Evolutionary conservation across 2,113 vertebrate species (phyloP), one percentile per base, ranked within the genome.

Genomic region (Vidua chalybeata): DNA sequence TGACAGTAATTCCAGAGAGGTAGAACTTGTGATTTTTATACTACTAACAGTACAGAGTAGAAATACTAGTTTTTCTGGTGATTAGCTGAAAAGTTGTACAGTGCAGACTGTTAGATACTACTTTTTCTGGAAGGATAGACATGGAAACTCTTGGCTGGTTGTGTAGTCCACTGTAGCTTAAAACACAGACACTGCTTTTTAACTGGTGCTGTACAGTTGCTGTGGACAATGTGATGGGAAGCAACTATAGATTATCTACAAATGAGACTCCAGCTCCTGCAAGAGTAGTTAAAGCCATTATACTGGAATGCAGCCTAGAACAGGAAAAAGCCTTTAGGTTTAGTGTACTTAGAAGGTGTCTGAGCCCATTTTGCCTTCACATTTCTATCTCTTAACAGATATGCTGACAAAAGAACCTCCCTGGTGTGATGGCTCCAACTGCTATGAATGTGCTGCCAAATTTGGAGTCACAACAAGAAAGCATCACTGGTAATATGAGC

Each of bases 381-480:
- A 2, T 86, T 92, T 94, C 84, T 90, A 33, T 23, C 76, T 90
- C 39, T 62, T 62, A 27, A 93, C 94, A 99, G 99, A 99, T 94
- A 99, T 99, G 99, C 97, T 99, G 94, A 99, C 99, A 94, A 99
- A 99, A 98, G 99, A 99, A 97, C 99, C 99, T 62, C 99, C 99
- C 1, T 99, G 99, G 99, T 99, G 99, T 76, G 99, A 99, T 26
- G 99, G 99, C 52, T 99, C 99, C 90, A 99, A 99, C 97, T 99
- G 99, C 96, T 99, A 99, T 7, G 99, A 99, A 96, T 99, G 99
- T 94, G 90, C 93, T 72, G 99, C 99, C 97, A 99, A 99, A 97
- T 99, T 99, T 63, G 99, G 99, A 88, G 99, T 99, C 88, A 99
- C 99, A 2, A 99, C 99, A 35, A 97, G 99, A 68, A 99, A 99